Conservation (phyloP, 1,140 invertebrate species). For the Drosophila navojoa region DNA sequence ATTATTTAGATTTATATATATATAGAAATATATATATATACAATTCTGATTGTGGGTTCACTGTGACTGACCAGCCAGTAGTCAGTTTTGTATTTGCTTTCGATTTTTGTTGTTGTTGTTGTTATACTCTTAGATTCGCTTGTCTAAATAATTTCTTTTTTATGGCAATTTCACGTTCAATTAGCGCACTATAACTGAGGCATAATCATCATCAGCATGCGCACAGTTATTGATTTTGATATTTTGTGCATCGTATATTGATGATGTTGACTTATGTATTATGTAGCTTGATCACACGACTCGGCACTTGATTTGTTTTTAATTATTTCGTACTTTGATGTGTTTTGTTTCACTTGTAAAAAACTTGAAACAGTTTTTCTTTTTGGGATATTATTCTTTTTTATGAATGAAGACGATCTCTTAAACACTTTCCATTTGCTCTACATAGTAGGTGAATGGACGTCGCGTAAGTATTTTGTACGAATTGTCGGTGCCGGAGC, state of each 20-base stretch:
- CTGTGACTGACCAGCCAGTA: conserved; percentile 14
- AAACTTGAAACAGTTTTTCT: conserved; percentile 28
- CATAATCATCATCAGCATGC: conserved; percentile 77
- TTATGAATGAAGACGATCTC: conserved; percentile 23
- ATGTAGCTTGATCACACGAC: conserved; percentile 29
- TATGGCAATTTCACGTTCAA: conserved; percentile 77
- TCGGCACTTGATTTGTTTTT: conserved; percentile 23
- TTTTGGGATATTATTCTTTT: conserved; percentile 1
- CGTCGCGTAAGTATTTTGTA: conserved; percentile 24
- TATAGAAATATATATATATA: background rate
- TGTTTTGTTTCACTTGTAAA: conserved; percentile 17
- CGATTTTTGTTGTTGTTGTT: conserved; percentile 19
- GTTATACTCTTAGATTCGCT: conserved; percentile 28
- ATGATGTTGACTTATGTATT: conserved; percentile 56
- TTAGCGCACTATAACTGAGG: conserved; percentile 82
- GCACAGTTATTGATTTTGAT: conserved; percentile 59
- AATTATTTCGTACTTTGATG: background rate
- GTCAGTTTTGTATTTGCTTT: conserved; percentile 34
- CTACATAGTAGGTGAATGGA: conserved; percentile 33
- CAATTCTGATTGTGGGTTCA: background rate
- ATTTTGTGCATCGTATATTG: conserved; percentile 52
- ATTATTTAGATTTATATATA: conserved; percentile 21
- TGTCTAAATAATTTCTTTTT: conserved; percentile 46
- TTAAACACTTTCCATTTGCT: conserved; percentile 38
- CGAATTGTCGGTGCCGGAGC: conserved; percentile 50